Conservation (phyloP, 2,797 vertebrate genomes). For the Tympanoctomys barrerae region DNA sequence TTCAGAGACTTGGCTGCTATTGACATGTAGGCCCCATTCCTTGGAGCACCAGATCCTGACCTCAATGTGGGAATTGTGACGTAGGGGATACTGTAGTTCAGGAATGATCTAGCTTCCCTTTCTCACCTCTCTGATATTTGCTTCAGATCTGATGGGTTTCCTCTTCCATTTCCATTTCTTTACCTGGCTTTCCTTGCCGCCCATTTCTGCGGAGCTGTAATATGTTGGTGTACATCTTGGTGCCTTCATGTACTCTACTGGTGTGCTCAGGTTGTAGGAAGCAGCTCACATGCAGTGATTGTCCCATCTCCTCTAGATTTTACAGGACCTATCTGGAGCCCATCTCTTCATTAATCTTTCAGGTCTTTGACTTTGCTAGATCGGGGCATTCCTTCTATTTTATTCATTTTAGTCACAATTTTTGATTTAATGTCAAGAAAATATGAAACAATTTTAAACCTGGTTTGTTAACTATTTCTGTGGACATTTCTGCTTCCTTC, state of each 20-base stretch:
- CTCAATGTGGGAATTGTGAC: neutral
- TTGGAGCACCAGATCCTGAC: neutral
- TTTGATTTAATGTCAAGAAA: neutral
- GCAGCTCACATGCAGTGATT: neutral
- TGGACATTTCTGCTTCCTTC: conserved; percentile 1
- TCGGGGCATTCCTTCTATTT: neutral
- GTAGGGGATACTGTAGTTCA: too few relatives aligned
- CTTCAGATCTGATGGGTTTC: neutral
- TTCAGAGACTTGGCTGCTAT: neutral
- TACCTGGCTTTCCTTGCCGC: neutral
- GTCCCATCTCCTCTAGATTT: neutral
- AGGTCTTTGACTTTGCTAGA: neutral
- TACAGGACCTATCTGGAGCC: neutral
- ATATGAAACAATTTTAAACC: neutral
- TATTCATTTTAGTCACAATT: neutral
- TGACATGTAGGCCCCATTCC: neutral
- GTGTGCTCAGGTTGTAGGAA: neutral
- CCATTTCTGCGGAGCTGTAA: neutral
- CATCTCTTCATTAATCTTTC: neutral
- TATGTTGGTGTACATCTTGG: neutral
- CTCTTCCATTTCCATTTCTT: neutral
- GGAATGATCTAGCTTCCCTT: neutral
- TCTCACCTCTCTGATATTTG: neutral
- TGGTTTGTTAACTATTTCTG: neutral
- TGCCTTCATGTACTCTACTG: neutral